phyloP scores from a whole-genome alignment of 2,113 vertebrate species.

The Passer domesticus region DNA sequence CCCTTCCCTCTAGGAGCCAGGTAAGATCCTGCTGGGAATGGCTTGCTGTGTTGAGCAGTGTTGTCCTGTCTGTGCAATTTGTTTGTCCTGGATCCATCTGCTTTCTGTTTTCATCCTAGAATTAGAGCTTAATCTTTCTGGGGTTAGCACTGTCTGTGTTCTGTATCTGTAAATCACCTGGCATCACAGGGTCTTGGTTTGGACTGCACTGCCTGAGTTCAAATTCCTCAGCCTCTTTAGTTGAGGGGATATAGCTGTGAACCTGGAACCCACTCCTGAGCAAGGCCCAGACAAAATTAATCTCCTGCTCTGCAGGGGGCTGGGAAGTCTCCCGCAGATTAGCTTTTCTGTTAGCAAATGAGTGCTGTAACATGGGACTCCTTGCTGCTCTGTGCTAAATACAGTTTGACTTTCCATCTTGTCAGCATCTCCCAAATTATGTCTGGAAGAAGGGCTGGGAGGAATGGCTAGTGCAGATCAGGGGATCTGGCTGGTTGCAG shows the following conservation, averaged over 20 bases:
- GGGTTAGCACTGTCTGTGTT: neutral
- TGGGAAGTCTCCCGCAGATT: neutral
- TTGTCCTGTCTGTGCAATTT: slow-evolving; percentile 33
- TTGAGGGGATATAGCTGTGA: slow-evolving; percentile 7
- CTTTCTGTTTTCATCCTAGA: slow-evolving; percentile 52
- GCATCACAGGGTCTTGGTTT: slow-evolving; percentile 12
- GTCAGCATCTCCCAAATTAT: neutral
- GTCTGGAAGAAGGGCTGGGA: neutral
- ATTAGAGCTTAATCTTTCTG: neutral
- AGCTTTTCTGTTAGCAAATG: neutral
- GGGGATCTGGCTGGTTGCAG: neutral
- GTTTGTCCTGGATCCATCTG: slow-evolving; percentile 50
- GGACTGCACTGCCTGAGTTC: neutral
- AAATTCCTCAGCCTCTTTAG: neutral
- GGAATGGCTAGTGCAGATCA: neutral
- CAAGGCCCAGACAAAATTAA: neutral
- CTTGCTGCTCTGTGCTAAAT: neutral
- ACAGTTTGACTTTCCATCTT: neutral
- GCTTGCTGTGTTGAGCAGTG: slow-evolving; percentile 36
- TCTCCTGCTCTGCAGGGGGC: neutral
- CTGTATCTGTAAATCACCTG: neutral
- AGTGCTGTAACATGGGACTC: neutral
- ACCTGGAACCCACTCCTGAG: neutral
- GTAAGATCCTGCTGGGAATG: slow-evolving; percentile 51
- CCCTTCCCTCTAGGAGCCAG: slow-evolving; percentile 17